Base-by-base conservation (phyloP, 2,888 invertebrate species). In the Clepsis dumicolana region DNA sequence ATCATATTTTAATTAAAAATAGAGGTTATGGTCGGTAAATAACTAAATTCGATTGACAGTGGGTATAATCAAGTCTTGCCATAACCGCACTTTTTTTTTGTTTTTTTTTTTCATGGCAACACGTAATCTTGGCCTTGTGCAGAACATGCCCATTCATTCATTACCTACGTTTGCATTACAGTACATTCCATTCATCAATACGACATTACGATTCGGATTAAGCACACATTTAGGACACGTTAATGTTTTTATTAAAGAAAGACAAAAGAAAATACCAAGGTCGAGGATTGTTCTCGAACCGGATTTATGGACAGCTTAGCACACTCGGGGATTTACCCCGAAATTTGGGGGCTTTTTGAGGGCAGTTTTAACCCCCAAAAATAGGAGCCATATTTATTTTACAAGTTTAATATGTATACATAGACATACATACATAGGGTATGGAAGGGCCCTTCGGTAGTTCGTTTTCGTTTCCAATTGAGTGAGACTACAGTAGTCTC, bases 151-250 rank as follows among this genome's bases (percentile, higher is more conserved):
- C 48, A 12, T 21, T 21, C 48, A 21, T 48, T 48, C 48, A 48
- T 48, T n/a, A 21, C 48, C 70, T 2, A 21, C 48, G 71, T 2
- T 76, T 76, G 18, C 48, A 48, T 48, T 48, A 21, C 48, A 48
- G 21, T 48, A 21, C 48, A 21, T 48, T 48, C 48, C 48, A 48
- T 48, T 48, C 48, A 48, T 48, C 12, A 48, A 10, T 41, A 21
- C 16, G 41, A 44, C 48, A 21, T 48, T 48, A 21, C 21, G 48
- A 12, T 48, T 3, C 48, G 21, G 12, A 48, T 48, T 48, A 48
- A 21, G 48, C 12, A 48, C 48, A 21, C 48, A 21, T 48, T 48
- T 10, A 12, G 12, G 12, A 12, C 48, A 44, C 44, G 8, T 21
- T 21, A 21, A 10, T 10, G 14, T 12, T 21, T 21, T 3, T 18